Evolutionary conservation across 2,797 vertebrate species (phyloP).

Genomic region (Gymnothorax reevesii): DNA sequence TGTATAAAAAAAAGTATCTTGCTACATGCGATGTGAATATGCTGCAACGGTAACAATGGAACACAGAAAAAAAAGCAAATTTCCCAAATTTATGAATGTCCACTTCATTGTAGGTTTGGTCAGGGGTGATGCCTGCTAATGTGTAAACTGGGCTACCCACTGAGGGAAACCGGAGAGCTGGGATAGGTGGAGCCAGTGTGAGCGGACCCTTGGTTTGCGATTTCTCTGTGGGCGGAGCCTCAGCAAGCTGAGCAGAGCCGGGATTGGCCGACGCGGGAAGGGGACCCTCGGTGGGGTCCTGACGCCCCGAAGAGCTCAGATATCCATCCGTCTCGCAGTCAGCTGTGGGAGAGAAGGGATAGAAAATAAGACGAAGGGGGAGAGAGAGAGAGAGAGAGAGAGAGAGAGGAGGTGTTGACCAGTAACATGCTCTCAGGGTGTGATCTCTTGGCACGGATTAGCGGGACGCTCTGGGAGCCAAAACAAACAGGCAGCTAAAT

Average conservation of each 20-base stretch:
- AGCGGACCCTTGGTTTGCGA: constrained; percentile 32
- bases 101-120: constrained; percentile 30
- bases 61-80: too few species aligned
- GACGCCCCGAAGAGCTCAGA: constrained; percentile 88
- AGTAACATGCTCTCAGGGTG: constrained; percentile 55
- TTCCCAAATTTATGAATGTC: not conserved
- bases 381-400: not conserved
- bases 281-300: constrained; percentile 76
- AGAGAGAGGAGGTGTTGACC: constrained; percentile 23
- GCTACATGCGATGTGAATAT: too few species aligned
- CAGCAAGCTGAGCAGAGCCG: constrained; percentile 28
- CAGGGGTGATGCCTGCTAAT: too few species aligned
- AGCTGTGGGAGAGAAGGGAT: constrained; percentile 73
- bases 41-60: too few species aligned
- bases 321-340: constrained; percentile 94
- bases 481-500: not conserved
- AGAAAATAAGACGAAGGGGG: too few species aligned
- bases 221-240: constrained; percentile 35
- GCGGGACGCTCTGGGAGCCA: not conserved
- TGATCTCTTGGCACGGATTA: not conserved
- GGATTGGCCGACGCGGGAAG: not conserved
- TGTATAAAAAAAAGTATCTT: too few species aligned
- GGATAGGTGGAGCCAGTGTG: constrained; percentile 27
- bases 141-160: constrained; percentile 67
- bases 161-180: constrained; percentile 65